These are phyloP conservation scores for Hybos culiciformis DNA, from an alignment of 2,888 invertebrate genomes.

Conservation along the genomic window DNA sequence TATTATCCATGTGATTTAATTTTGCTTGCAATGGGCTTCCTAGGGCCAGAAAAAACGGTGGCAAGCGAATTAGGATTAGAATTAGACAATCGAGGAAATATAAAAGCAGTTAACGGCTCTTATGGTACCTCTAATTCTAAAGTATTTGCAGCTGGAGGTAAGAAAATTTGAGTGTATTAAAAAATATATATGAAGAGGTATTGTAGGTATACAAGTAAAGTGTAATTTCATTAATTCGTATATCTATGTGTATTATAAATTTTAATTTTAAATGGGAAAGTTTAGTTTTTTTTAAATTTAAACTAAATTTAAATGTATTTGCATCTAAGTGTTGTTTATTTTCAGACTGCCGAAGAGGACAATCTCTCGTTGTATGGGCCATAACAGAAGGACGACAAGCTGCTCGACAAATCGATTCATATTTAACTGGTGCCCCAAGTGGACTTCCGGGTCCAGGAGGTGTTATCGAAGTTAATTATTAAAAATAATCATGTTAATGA, in stretches of 20 bases:
- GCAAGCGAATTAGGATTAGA: conserved; percentile 68
- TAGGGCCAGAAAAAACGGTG: conserved; percentile 86
- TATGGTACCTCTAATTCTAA: conserved; percentile 68
- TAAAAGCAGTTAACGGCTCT: conserved; percentile 61
- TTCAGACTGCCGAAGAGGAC: conserved; percentile 94
- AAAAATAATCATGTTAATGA: too few relatives aligned
- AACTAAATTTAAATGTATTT: not conserved
- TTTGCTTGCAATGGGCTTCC: conserved; percentile 95
- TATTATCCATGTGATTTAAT: conserved; percentile 80
- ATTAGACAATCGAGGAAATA: conserved; percentile 84
- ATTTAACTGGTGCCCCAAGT: conserved; percentile 57
- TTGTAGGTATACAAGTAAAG: too few relatives aligned
- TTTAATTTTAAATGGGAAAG: too few relatives aligned
- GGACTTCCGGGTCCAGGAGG: conserved; percentile 88
- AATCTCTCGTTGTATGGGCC: conserved; percentile 97
- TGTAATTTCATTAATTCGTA: too few relatives aligned
- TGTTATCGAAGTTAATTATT: conserved; percentile 52
- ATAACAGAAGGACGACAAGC: conserved; percentile 97
- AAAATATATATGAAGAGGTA: too few relatives aligned
- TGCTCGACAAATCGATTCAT: conserved; percentile 82
- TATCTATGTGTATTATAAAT: too few relatives aligned
- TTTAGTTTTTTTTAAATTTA: conserved; percentile 12
- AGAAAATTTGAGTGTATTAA: conserved; percentile 18
- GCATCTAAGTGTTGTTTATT: not conserved
- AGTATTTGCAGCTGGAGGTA: conserved; percentile 94